Evolutionary conservation across 2,797 vertebrate species (phyloP), one percentile per base, ranked within the genome.

Genomic region (Meriones psammophilus): DNA sequence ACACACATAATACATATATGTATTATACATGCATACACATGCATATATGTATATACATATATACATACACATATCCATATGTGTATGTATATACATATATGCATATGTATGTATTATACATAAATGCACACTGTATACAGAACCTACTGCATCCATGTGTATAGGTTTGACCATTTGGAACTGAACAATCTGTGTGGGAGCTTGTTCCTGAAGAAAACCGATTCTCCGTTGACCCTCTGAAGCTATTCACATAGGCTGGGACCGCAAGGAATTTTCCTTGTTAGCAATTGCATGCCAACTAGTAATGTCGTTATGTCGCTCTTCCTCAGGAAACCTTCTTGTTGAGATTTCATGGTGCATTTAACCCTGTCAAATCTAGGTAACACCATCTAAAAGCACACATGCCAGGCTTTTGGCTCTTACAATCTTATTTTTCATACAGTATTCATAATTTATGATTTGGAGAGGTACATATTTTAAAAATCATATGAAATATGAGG

Each of bases 361-460:
- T n/a, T 68, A 54, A 3, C 30, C 18, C 30, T 36, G 30, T 36
- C 12, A 54, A 36, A 64, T 69, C 46, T 54, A 8, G 4, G 64
- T 14, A 36, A 14, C 20, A 69, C 13, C 69, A 50, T 84, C 28
- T 68, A 54, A 33, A 54, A 24, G 22, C 13, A n/a, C 69, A 3
- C 7, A 54, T 36, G 42, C 13, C 24, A 12, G 3, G 50, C 42
- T 86, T 68, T 85, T 85, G 30, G 6, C 9, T 50, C 62, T 24
- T 15, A n/a, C 1, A 36, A 86, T 15, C 14, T 77, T 5, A 36
- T 36, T 89, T 93, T 96, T 91, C 71, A 76, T n/a, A 85, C 46
- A 33, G 86, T n/a, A 85, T 80, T 30, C 69, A 1, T 91, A 92
- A 58, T 89, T 96, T 87, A 50, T 5, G 81, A 80, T 94, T 93